Base-by-base conservation (phyloP, 2,888 invertebrate species). In the Lasioglossum oenotherae region DNA sequence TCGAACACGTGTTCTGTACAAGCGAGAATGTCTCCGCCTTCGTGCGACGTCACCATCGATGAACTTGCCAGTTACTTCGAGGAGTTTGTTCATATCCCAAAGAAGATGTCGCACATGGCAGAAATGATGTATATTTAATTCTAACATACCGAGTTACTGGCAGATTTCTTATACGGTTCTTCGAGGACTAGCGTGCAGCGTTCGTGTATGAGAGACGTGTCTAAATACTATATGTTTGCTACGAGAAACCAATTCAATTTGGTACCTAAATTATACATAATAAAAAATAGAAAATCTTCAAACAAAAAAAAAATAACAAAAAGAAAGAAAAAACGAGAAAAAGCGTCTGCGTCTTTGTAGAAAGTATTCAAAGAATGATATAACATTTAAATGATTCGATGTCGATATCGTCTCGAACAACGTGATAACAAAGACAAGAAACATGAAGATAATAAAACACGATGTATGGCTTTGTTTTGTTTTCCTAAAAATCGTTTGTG, bases 71-170 rank as follows among this genome's bases (percentile, higher is more conserved):
- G 98, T 95, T 99, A 99, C 95, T 98, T 99, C 95, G 99, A 99
- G 96, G 98, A 98, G 87, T 97, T 98, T 96, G 98, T 99, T 90
- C 98, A 99, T 96, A 99, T 99, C 96, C 99, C 99, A 90, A 98
- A 98, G 96, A 99, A 99, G 95, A 99, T 99, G 99, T 99, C 99
- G 74, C 97, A 97, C 82, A 99, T 99, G 99, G 99, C 99, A 84
- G 99, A 99, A 96, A 99, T 99, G 98, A 99, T 99, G 99, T 99
- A 99, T 95, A 99, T 98, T 96, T 98, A 87, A 89, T 83, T 82
- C 82, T 88, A 85, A 88, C 72, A 81, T 82, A 81, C 85, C 78
- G 46, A 84, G 60, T 78, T 64, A 38, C 79, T 72, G 74, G 82
- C 74, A 84, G 83, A 82, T 81, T 88, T 86, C 81, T 74, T 85